phyloP scores from a whole-genome alignment of 2,113 vertebrate genomes.

The Neodon shergylaensis region DNA sequence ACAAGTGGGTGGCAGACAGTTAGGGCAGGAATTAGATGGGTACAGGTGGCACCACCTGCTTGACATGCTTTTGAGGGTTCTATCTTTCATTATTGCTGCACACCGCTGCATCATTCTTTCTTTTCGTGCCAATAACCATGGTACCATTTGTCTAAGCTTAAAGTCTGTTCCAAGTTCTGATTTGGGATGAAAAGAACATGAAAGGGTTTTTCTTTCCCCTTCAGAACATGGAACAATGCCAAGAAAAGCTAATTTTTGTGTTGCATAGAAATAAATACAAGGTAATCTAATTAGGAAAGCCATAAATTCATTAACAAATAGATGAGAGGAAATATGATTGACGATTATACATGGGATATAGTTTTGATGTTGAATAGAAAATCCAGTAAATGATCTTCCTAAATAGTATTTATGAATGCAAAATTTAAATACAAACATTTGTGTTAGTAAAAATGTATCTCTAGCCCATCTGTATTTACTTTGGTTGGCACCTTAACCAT shows the following conservation, averaged over 20 bases:
- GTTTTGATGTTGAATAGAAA: not conserved
- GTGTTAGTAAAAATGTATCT: not conserved
- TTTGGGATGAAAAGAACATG: constrained; percentile 51
- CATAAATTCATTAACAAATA: not conserved
- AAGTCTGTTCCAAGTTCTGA: constrained; percentile 10
- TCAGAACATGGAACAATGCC: not conserved
- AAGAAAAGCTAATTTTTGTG: constrained; percentile 20
- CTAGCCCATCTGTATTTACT: not conserved
- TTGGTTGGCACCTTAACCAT: not conserved
- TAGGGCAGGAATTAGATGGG: constrained; percentile 78
- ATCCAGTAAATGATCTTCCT: not conserved
- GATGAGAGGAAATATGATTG: not conserved
- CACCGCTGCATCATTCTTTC: not conserved
- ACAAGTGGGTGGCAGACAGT: constrained; percentile 71
- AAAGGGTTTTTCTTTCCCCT: not conserved
- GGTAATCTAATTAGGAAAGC: not conserved
- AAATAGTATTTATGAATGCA: not conserved
- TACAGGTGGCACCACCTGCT: constrained; percentile 85
- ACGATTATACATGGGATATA: not conserved
- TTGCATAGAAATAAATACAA: not conserved
- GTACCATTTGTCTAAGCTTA: constrained; percentile 68
- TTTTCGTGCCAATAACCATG: constrained; percentile 34
- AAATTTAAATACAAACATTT: constrained; percentile 24
- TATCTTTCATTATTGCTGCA: constrained; percentile 14
- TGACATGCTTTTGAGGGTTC: constrained; percentile 56